Evolutionary conservation across 2,888 invertebrate genomes (phyloP), one percentile per base, ranked within the genome.

Genomic region (Volucella zonaria): DNA sequence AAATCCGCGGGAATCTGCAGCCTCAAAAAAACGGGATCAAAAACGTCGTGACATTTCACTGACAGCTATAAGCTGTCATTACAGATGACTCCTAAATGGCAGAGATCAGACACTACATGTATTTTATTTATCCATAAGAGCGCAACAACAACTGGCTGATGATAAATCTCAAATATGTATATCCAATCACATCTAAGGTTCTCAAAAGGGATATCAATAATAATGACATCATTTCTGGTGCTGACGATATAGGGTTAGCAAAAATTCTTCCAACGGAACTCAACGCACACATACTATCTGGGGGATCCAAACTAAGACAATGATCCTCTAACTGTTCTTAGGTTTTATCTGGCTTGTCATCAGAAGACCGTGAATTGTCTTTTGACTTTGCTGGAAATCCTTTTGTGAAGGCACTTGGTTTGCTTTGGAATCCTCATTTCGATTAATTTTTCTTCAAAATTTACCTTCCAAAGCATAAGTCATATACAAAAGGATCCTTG

Each of bases 401-500:
- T 8, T 38, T 49, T 0, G 54, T 58, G 3, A 49, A 58, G 6
- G 58, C 70, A 1, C n/a, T 58, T 3, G 58, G 58, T 1, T 18
- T 58, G 8, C 58, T 38, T 23, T 58, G 70, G 70, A 58, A 58
- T 58, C 56, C 68, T 1, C 12, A 47, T 18, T 1, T n/a, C 12
- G 56, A 58, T 10, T 6, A 40, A n/a, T n/a, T 58, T 70, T 40
- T 58, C 2, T 18, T 18, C 2, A 18, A 18, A 18, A 2, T 18
- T 18, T 18, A 1, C 2, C 18, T 18, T 18, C 18, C 18, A 18
- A 18, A 18, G 2, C 2, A 18, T 18, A 18, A n/a, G n/a, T n/a
- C n/a, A n/a, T n/a, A n/a, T n/a, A n/a, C n/a, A n/a, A n/a, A n/a
- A n/a, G n/a, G n/a, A n/a, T n/a, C n/a, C n/a, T n/a, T n/a, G n/a